phyloP scores from a whole-genome alignment of 2,888 invertebrate species.

The Drosophila borealis region DNA sequence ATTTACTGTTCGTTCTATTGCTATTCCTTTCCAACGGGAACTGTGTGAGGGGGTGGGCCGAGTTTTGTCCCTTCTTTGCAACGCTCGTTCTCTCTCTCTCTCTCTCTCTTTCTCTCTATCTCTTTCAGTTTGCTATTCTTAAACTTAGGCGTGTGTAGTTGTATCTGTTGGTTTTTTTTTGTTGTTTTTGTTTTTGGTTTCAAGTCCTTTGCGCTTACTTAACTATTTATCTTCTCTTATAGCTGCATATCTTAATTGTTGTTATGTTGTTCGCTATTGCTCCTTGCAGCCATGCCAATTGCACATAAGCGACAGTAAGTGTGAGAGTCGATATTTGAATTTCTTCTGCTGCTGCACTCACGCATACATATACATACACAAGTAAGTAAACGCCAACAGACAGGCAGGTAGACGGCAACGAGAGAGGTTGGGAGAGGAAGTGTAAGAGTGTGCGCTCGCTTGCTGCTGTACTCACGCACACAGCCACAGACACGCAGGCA shows the following conservation, averaged over 20 bases:
- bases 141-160: neutral
- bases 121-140: neutral
- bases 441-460: slow-evolving; percentile 20
- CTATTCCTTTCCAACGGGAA: neutral
- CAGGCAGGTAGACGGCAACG: slow-evolving; percentile 10
- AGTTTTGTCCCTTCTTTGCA: slow-evolving; percentile 13
- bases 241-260: slow-evolving; percentile 43
- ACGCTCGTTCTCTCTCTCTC: neutral
- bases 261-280: slow-evolving; percentile 20
- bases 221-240: slow-evolving; percentile 26
- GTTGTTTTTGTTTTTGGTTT: slow-evolving; percentile 23
- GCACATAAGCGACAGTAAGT: slow-evolving; percentile 16
- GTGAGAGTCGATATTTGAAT: slow-evolving; percentile 20
- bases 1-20: slow-evolving; percentile 7
- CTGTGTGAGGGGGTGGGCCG: slow-evolving; percentile 21
- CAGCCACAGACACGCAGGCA: slow-evolving; percentile 6
- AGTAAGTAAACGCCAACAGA: slow-evolving; percentile 2
- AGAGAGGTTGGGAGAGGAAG: slow-evolving; percentile 5
- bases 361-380: slow-evolving; percentile 7
- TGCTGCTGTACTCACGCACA: slow-evolving; percentile 26
- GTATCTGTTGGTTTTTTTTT: slow-evolving; percentile 4
- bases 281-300: slow-evolving; percentile 47
- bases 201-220: slow-evolving; percentile 42
- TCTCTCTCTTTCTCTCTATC: neutral
- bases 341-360: slow-evolving; percentile 27